Conservation (phyloP, 2,113 vertebrate genomes). For the Amazona guildingii region DNA sequence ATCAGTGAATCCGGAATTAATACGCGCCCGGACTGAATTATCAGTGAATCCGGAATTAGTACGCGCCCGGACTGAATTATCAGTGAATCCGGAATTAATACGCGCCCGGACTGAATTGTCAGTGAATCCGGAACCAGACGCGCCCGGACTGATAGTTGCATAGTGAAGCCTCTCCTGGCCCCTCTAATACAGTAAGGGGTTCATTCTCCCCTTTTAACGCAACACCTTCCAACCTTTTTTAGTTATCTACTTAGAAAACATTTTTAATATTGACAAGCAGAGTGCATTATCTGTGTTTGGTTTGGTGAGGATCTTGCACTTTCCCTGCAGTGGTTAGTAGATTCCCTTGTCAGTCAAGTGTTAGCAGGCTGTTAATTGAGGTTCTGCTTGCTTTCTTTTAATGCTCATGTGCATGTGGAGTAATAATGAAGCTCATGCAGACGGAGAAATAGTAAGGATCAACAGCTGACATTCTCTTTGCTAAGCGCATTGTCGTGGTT, state of each 20-base stretch:
- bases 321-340: not conserved
- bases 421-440: not conserved
- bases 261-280: not conserved
- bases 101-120: no score
- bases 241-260: not conserved
- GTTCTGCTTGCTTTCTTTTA: not conserved
- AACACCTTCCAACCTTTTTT: not conserved
- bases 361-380: not conserved
- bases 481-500: not conserved
- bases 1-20: no score
- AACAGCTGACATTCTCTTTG: not conserved
- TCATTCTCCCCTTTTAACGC: no score
- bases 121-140: no score
- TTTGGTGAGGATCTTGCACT: not conserved
- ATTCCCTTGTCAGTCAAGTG: not conserved
- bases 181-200: no score
- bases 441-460: not conserved
- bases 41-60: no score
- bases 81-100: no score
- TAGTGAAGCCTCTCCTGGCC: no score
- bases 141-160: no score
- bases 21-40: no score
- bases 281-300: not conserved
- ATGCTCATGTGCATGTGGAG: not conserved
- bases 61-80: no score